Evolutionary conservation across 2,113 vertebrate genomes (phyloP), one percentile per base, ranked within the genome.

Genomic region (Dicaeum eximium): DNA sequence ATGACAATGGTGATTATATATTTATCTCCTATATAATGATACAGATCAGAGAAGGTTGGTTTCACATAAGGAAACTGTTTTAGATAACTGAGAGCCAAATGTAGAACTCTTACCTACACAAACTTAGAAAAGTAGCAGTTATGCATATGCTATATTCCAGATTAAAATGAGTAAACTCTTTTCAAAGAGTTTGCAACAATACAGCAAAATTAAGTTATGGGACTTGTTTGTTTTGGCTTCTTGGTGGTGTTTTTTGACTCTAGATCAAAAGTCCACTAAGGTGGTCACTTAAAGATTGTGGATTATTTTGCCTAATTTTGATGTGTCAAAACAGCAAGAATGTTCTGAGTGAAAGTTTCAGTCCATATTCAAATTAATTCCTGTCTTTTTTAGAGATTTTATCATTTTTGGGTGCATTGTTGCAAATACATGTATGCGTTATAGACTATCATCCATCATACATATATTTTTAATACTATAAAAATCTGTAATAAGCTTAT

Each of bases 241-340:
- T 8, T n/a, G 7, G 5, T n/a, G 44, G 2, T 58, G 1, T 2
- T 2, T 28, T 45, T 47, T 64, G 44, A 35, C 2, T 3, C 6
- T 1, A 50, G 23, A 69, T 25, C 6, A 40, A 22, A 80, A 44
- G 3, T 47, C 6, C 4, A 30, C 12, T 21, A 57, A n/a, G 3
- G 5, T 47, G 1, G 2, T 72, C 2, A 12, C 23, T 56, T 48
- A 37, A 65, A 89, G 9, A 33, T 16, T 50, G 15, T 24, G 7
- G 10, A 37, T 44, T 56, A 23, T 42, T 84, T 35, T 60, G 25
- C 28, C 57, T 80, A 9, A 44, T 44, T 90, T 73, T 70, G 8
- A 10, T 74, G 5, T 14, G 35, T 31, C 6, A 67, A 66, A 90
- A 51, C 35, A 51, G 0, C 15, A 62, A 23, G 2, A 50, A 72